These are phyloP conservation scores for Hemiscyllium ocellatum DNA, from an alignment of 2,113 vertebrate genomes.

Conservation along the genomic window DNA sequence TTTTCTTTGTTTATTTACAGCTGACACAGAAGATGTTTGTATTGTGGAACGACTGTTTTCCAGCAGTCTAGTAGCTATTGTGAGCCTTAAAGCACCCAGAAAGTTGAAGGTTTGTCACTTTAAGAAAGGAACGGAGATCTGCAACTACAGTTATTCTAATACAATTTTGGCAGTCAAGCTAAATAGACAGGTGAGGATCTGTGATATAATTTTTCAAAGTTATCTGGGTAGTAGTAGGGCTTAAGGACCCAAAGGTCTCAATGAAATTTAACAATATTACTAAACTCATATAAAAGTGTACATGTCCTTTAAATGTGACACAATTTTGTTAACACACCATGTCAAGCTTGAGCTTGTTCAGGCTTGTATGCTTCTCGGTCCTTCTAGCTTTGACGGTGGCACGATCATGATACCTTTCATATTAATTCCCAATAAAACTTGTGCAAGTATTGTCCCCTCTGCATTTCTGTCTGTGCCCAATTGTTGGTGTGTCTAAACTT, in stretches of 20 bases:
- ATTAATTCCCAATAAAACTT: not conserved
- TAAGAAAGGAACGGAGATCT: conserved; percentile 98
- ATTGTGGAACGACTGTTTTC: conserved; percentile 96
- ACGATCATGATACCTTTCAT: not conserved
- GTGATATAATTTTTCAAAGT: not conserved
- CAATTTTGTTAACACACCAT: not conserved
- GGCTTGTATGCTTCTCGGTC: not conserved
- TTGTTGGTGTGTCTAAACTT: not conserved
- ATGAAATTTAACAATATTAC: not conserved
- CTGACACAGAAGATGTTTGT: conserved; percentile 93
- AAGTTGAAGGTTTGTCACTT: conserved; percentile 99
- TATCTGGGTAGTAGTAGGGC: not conserved
- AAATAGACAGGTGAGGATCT: conserved; percentile 81
- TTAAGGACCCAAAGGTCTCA: not conserved
- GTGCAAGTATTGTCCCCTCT: not conserved
- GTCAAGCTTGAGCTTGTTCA: not conserved
- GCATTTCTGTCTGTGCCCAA: not conserved
- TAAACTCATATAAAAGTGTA: not conserved
- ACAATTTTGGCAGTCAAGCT: conserved; percentile 95
- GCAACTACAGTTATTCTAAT: conserved; percentile 98
- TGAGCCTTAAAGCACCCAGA: conserved; percentile 95
- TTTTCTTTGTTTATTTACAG: conserved; percentile 50
- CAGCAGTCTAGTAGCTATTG: conserved; percentile 93
- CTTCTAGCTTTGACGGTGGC: not conserved
- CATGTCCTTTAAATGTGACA: not conserved